These are phyloP conservation scores for Nesometra sesokonis DNA, from an alignment of 35 echinoderm and acorn worm genomes.

Conservation along the genomic window DNA sequence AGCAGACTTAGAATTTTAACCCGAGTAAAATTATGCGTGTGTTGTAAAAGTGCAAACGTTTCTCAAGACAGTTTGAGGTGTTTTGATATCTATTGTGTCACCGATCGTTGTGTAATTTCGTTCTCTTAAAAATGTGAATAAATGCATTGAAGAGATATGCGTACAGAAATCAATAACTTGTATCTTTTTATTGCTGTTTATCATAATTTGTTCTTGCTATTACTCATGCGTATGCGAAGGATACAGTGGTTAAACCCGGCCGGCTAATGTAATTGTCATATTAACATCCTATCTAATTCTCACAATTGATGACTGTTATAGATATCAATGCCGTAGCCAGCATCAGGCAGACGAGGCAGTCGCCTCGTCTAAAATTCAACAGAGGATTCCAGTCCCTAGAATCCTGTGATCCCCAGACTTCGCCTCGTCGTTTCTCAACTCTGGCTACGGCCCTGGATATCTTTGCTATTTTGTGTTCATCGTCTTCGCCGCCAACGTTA, in stretches of 20 bases:
- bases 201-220: background rate
- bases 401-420: too few species aligned
- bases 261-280: too few species aligned
- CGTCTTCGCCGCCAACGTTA: too few species aligned
- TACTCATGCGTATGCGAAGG: background rate
- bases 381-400: too few species aligned
- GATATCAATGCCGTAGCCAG: too few species aligned
- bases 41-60: background rate
- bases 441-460: too few species aligned
- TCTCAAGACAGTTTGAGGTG: background rate
- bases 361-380: too few species aligned
- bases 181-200: background rate
- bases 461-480: too few species aligned
- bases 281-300: too few species aligned
- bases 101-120: background rate
- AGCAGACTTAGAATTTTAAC: background rate
- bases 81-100: background rate
- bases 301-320: too few species aligned
- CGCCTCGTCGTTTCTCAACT: too few species aligned
- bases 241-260: background rate
- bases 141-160: background rate
- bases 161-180: background rate
- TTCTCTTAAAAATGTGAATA: background rate
- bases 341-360: too few species aligned
- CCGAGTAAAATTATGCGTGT: background rate